Evolutionary conservation across 2,888 invertebrate genomes (phyloP), one percentile per base, ranked within the genome.

Genomic region (Prosopocoilus inquinatus): DNA sequence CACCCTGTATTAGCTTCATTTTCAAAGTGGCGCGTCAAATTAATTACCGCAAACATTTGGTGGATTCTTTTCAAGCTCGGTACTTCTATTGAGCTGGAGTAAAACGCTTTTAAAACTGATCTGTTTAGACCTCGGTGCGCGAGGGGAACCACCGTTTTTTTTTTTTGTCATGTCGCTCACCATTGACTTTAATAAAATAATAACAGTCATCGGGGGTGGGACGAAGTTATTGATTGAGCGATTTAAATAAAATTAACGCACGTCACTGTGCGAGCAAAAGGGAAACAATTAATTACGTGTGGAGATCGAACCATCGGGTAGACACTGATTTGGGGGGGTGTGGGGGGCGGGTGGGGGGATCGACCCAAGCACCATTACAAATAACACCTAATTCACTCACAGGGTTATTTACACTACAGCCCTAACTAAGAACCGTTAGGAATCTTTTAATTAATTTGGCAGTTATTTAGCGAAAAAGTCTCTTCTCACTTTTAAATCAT

Each of bases 371-470:
- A 53, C 41, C 49, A 50, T 47, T 49, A 57, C 54, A 50, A 50
- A 43, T 41, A 45, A 54, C 50, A 50, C 50, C 47, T 53, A 47
- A 53, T 47, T 53, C 53, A 53, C 53, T 53, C 48, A 56, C 44
- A 36, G 47, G 50, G 41, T 56, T 52, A 32, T 51, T 47, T 47
- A 47, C 46, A 41, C 34, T 16, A 32, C n/a, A 41, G 41, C 28
- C 34, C 36, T 39, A 38, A 16, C 45, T 46, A 52, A 16, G 32
- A 49, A 28, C 20, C 45, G 34, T 32, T 33, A 34, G 32, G 44
- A 46, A 28, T 41, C 38, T 52, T 65, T 63, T 60, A 66, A 64
- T 63, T 58, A 63, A 64, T 65, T 58, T 67, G 67, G 67, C 68
- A 68, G 67, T 68, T 64, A 64, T 55, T 61, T 61, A 58, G 63